phyloP scores from a whole-genome alignment of 2,888 invertebrate species.

The Tenodera sinensis region DNA sequence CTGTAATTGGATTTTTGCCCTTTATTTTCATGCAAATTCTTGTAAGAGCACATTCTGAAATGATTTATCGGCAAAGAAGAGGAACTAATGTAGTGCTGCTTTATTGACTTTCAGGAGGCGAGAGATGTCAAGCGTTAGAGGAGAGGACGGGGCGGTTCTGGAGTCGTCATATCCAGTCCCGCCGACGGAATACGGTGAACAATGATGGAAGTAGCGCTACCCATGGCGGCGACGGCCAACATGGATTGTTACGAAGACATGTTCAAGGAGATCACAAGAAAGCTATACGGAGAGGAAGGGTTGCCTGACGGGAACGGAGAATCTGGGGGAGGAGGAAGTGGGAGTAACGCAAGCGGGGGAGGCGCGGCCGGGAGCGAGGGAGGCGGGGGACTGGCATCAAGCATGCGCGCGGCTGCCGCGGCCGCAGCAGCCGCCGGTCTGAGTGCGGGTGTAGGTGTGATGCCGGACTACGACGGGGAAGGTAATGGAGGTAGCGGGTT shows the following conservation, averaged over 20 bases:
- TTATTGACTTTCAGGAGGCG: not conserved
- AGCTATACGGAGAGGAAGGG: conserved; percentile 79
- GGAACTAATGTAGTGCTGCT: not conserved
- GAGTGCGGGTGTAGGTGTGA: conserved; percentile 39
- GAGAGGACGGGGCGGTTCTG: conserved; percentile 13
- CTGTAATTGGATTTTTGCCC: too few relatives aligned
- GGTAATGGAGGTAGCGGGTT: conserved; percentile 20
- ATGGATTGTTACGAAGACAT: conserved; percentile 74
- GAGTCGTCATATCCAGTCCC: conserved; percentile 11
- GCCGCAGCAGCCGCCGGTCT: conserved; percentile 30
- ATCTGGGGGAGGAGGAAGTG: not conserved
- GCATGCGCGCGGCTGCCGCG: conserved; percentile 21
- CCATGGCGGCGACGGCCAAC: conserved; percentile 48
- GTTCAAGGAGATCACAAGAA: conserved; percentile 89
- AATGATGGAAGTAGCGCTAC: conserved; percentile 52
- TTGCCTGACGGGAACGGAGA: conserved; percentile 14
- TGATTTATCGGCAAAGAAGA: not conserved
- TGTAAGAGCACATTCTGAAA: too few relatives aligned
- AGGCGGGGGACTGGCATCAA: conserved; percentile 1
- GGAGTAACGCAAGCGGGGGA: conserved; percentile 8
- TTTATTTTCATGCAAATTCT: too few relatives aligned
- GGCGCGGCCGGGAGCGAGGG: conserved; percentile 6
- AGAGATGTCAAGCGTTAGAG: not conserved
- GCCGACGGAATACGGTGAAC: conserved; percentile 12
- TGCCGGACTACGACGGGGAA: conserved; percentile 16